Percentiles rank a stretch among this genome's conserved stretches.
These are phyloP conservation scores for Esox masquinongy DNA, from an alignment of 2,797 vertebrate species.

Conservation along the genomic window DNA sequence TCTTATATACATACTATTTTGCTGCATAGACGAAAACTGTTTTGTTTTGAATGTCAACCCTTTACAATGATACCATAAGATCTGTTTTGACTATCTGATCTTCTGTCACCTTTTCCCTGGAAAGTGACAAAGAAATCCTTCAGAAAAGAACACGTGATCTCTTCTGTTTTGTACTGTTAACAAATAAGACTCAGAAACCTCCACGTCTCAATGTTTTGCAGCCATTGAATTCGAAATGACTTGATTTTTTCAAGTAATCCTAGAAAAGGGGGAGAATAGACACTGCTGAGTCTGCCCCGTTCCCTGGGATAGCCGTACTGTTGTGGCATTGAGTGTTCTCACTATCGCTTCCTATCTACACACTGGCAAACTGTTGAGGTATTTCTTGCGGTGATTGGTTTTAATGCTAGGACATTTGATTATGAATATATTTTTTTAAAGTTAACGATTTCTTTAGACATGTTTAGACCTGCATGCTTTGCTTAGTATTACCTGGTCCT, in stretches of 20 bases:
- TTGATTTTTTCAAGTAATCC: constrained; percentile 99
- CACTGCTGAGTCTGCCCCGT: constrained; percentile 99
- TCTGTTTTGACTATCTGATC: constrained; percentile 81
- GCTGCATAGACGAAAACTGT: constrained; percentile 68
- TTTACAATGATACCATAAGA: constrained; percentile 74
- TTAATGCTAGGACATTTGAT: constrained; percentile 95
- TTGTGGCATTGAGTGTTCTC: constrained; percentile 99
- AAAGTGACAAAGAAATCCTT: constrained; percentile 78
- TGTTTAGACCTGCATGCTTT: constrained; percentile 98
- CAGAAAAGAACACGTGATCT: constrained; percentile 53
- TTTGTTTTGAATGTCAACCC: constrained; percentile 77
- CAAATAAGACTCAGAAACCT: constrained; percentile 82
- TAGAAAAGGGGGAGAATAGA: constrained; percentile 99
- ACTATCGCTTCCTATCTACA: constrained; percentile 99
- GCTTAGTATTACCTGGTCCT: constrained; percentile 85
- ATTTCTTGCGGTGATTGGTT: constrained; percentile 99
- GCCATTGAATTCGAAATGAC: constrained; percentile 99
- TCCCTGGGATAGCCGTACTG: constrained; percentile 99
- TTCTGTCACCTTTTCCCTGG: constrained; percentile 91
- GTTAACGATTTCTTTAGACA: constrained; percentile 68
- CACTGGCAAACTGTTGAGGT: constrained; percentile 99
- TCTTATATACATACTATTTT: constrained; percentile 64
- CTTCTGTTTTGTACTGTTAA: constrained; percentile 82
- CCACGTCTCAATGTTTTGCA: constrained; percentile 99
- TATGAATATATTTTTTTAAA: constrained; percentile 71